Evolutionary conservation across 2,888 invertebrate genomes (phyloP), one percentile per base, ranked within the genome.

Genomic region (Megastigmus dorsalis): DNA sequence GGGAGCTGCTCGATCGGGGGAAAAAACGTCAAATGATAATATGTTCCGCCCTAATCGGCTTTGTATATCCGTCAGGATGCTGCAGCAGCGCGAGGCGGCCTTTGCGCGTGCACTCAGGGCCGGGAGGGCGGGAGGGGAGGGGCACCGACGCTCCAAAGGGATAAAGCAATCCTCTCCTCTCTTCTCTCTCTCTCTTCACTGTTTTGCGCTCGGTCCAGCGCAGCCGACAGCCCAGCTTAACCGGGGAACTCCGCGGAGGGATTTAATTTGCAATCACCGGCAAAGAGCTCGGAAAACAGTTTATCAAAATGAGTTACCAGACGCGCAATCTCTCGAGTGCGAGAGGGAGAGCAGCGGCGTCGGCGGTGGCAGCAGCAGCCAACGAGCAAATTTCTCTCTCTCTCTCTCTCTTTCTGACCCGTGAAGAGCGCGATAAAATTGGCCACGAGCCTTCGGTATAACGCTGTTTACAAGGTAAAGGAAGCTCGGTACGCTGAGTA

Each of bases 241-340:
- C 77, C 50, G 36, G 36, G 52, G 30, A 60, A 48, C 70, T 68
- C 69, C 75, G 68, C 65, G 75, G 78, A 82, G 83, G 82, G 82
- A 84, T 86, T 86, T 86, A 86, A 86, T 86, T 86, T 84, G 84
- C 86, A 84, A 84, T 82, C 82, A 82, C 82, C 81, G 83, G 81
- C 81, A 81, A 82, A 84, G 84, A 85, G 84, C 82, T 83, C 79
- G 82, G 82, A 84, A 85, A 86, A 85, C 85, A 84, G 84, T 86
- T 86, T 86, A 85, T 86, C 84, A 86, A 85, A 85, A 85, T 79
- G 85, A 85, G 83, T 82, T 84, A 83, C 80, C 80, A 80, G 81
- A 80, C 83, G 45, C 45, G 45, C 45, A 57, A 41, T 38, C 45
- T 54, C 55, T 3, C 13, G 41, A 48, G 59, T 9, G 41, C 18